These are phyloP conservation scores for Leptopilina clavipes DNA, from an alignment of 1,140 invertebrate species.

Conservation along the genomic window DNA sequence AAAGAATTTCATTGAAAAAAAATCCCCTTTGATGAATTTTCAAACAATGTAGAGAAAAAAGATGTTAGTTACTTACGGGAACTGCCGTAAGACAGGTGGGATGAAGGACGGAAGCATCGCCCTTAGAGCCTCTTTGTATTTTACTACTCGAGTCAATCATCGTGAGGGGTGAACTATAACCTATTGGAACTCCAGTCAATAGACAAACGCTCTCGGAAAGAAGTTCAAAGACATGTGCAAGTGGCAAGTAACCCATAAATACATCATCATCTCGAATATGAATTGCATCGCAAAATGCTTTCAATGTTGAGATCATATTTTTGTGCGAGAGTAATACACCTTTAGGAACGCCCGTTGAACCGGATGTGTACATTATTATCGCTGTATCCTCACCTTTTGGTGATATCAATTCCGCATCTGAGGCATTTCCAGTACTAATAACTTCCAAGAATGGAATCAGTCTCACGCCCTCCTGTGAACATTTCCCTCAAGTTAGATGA, in stretches of 20 bases:
- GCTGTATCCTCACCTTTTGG: conserved; percentile 86
- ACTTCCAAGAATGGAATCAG: conserved; percentile 60
- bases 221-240: conserved; percentile 98
- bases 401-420: conserved; percentile 69
- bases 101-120: conserved; percentile 91
- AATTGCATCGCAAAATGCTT: conserved; percentile 90
- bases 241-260: conserved; percentile 95
- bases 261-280: conserved; percentile 84
- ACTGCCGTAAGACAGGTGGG: conserved; percentile 97
- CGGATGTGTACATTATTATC: conserved; percentile 97
- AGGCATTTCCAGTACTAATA: conserved; percentile 59
- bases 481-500: too few species aligned
- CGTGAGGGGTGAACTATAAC: conserved; percentile 96
- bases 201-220: conserved; percentile 85
- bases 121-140: conserved; percentile 92
- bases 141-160: conserved; percentile 97
- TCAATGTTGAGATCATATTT: conserved; percentile 92
- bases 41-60: neutral
- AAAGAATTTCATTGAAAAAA: conserved; percentile 44
- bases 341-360: conserved; percentile 94
- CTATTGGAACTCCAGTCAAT: conserved; percentile 92
- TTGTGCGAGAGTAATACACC: conserved; percentile 90
- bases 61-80: conserved; percentile 83
- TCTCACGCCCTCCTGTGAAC: conserved; percentile 63
- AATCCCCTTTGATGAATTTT: conserved; percentile 31